Evolutionary conservation across 2,888 invertebrate genomes (phyloP).

Genomic region (Rhopalosiphum nymphaeae): DNA sequence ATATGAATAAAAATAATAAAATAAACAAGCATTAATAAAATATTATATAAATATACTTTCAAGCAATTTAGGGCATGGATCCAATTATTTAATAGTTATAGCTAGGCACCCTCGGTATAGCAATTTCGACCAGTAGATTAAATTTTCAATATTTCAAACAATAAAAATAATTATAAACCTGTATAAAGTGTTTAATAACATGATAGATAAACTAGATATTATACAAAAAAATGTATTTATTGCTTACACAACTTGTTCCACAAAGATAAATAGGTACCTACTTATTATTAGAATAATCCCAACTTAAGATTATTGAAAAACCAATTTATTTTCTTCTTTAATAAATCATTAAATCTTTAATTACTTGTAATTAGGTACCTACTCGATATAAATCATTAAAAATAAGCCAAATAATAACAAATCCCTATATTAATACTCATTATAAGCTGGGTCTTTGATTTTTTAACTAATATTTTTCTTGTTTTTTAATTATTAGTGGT

Average conservation of each 20-base stretch:
- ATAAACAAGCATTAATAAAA: conserved; percentile 15
- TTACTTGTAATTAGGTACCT: not conserved
- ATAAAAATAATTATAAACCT: not conserved
- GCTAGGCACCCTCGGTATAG: not conserved
- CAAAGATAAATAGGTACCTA: not conserved
- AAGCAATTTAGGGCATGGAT: not conserved
- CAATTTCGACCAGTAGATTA: not conserved
- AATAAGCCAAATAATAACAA: not conserved
- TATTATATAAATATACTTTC: conserved; percentile 8
- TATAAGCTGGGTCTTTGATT: not conserved
- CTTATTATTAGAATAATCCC: not conserved
- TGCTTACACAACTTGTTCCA: not conserved
- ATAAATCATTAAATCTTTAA: not conserved
- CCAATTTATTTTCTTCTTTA: not conserved
- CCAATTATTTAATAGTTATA: conserved; percentile 13
- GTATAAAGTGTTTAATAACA: not conserved
- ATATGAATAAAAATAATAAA: conserved; percentile 29
- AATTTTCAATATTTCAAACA: not conserved
- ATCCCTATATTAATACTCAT: not conserved
- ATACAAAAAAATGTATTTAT: not conserved
- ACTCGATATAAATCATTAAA: not conserved
- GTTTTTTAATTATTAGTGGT: not conserved
- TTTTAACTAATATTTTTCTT: not conserved
- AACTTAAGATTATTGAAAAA: not conserved
- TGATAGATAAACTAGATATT: not conserved